These are phyloP conservation scores for Meteorus cinctellus DNA, from an alignment of 2,888 invertebrate species.

Conservation along the genomic window DNA sequence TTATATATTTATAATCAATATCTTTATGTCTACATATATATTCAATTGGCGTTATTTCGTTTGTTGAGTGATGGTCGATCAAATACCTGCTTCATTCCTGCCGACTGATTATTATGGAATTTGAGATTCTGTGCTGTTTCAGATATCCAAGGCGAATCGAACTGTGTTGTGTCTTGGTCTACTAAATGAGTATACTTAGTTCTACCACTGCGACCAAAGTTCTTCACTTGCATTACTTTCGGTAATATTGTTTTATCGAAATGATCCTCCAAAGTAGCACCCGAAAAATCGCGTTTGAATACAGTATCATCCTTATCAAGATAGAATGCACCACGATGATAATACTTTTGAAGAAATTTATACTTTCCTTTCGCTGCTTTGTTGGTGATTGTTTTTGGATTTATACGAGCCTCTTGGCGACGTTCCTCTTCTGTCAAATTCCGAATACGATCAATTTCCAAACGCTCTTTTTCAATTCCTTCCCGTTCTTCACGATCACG, in stretches of 20 bases:
- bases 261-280: slow-evolving; percentile 98
- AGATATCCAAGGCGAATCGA: slow-evolving; percentile 97
- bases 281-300: slow-evolving; percentile 94
- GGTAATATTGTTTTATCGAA: slow-evolving; percentile 99
- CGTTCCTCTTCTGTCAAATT: slow-evolving; percentile 98
- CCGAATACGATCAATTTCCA: slow-evolving; percentile 92
- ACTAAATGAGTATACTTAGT: slow-evolving; percentile 99
- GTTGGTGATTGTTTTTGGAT: slow-evolving; percentile 95
- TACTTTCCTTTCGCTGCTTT: slow-evolving; percentile 98
- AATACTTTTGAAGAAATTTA: slow-evolving; percentile 99
- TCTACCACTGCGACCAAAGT: slow-evolving; percentile 98
- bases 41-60: slow-evolving; percentile 60
- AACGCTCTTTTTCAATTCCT: slow-evolving; percentile 87
- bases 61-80: slow-evolving; percentile 87
- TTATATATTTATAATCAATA: no score
- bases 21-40: background rate
- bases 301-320: slow-evolving; percentile 94
- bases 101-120: slow-evolving; percentile 90
- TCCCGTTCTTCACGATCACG: slow-evolving; percentile 97
- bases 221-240: slow-evolving; percentile 99
- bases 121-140: slow-evolving; percentile 92
- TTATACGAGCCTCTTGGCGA: slow-evolving; percentile 88
- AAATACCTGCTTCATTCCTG: slow-evolving; percentile 94
- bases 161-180: slow-evolving; percentile 98
- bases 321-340: slow-evolving; percentile 99